These are phyloP conservation scores for Nysson spinosus DNA, from an alignment of 2,888 invertebrate species.

Conservation along the genomic window DNA sequence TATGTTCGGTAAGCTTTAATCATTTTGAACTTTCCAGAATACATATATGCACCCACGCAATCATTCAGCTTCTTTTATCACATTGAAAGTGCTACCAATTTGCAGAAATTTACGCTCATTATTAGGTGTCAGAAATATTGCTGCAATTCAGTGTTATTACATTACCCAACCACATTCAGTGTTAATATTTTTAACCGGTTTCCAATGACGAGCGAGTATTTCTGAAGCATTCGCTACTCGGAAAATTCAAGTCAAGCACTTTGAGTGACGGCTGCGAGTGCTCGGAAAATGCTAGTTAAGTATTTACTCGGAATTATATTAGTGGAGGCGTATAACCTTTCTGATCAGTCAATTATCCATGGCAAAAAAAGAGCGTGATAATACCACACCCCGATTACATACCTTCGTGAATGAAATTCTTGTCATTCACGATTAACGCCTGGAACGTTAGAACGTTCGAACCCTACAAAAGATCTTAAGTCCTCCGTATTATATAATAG, in stretches of 20 bases:
- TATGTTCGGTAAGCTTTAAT: neutral
- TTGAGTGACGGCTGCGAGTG: neutral
- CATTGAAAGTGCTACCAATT: slow-evolving; percentile 35
- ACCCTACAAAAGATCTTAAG: too few species aligned
- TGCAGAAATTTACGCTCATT: slow-evolving; percentile 19
- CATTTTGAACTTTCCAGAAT: neutral
- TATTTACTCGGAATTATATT: slow-evolving; percentile 35
- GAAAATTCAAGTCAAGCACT: slow-evolving; percentile 22
- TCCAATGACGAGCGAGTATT: slow-evolving; percentile 17
- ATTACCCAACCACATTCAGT: neutral
- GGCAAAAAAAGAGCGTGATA: too few species aligned
- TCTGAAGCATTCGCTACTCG: slow-evolving; percentile 11
- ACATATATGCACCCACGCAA: neutral
- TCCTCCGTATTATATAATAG: too few species aligned
- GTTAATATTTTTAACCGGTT: slow-evolving; percentile 10
- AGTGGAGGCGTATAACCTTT: slow-evolving; percentile 19
- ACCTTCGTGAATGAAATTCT: too few species aligned
- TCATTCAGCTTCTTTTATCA: too few species aligned
- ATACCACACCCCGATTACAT: too few species aligned
- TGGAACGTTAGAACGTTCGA: too few species aligned
- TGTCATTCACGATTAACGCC: too few species aligned
- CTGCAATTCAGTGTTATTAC: neutral
- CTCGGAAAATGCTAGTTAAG: slow-evolving; percentile 34
- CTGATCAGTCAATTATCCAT: too few species aligned
- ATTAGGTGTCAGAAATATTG: neutral